phyloP scores from a whole-genome alignment of 2,113 vertebrate species.

The Pyrgilauda ruficollis region DNA sequence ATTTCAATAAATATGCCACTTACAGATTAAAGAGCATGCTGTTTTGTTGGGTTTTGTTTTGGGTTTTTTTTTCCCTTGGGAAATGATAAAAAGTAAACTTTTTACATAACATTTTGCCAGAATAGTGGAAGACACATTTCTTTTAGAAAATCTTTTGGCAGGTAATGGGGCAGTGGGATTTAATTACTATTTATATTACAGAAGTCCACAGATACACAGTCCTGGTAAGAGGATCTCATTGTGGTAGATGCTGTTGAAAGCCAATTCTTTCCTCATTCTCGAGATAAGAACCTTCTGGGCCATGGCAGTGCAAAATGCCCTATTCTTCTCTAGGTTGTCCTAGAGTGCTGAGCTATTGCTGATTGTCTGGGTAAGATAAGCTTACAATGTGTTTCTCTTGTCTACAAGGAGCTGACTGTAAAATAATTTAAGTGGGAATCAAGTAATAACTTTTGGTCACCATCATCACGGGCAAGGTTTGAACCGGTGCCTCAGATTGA shows the following conservation, averaged over 20 bases:
- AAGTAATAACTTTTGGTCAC: conserved; percentile 2
- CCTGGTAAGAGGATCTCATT: neutral
- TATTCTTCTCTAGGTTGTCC: conserved; percentile 24
- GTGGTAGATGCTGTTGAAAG: conserved; percentile 12
- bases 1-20: neutral
- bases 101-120: neutral
- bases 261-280: neutral
- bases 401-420: neutral
- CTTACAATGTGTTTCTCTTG: conserved; percentile 12
- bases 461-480: neutral
- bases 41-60: neutral
- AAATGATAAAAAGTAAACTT: neutral
- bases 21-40: neutral
- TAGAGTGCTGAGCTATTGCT: conserved; percentile 32
- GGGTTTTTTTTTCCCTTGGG: neutral
- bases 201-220: neutral
- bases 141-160: neutral
- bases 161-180: neutral
- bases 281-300: conserved; percentile 31
- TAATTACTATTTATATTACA: conserved; percentile 12
- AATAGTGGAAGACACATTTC: neutral
- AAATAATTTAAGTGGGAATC: conserved; percentile 30
- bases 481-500: neutral
- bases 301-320: neutral
- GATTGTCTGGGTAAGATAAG: conserved; percentile 45